These are phyloP conservation scores for Progne subis DNA, from an alignment of 2,113 vertebrate species.

Conservation along the genomic window DNA sequence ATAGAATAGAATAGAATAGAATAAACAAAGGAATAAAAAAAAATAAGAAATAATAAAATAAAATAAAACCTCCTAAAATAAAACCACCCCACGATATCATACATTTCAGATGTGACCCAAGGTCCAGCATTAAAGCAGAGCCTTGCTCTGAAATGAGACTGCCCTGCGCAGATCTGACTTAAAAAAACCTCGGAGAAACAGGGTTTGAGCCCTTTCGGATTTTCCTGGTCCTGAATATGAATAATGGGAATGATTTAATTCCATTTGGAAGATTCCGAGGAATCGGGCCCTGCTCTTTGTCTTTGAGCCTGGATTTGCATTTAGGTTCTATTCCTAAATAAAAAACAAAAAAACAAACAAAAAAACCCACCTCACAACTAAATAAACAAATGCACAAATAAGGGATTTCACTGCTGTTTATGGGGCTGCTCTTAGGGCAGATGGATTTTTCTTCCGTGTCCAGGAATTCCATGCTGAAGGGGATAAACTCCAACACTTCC, in stretches of 20 bases:
- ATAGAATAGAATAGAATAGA: too few species aligned
- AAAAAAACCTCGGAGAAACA: background rate
- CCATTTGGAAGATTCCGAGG: background rate
- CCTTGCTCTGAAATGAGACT: background rate
- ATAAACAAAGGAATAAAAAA: too few species aligned
- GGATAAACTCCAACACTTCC: background rate
- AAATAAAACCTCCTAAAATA: background rate
- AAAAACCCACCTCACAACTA: background rate
- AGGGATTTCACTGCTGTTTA: background rate
- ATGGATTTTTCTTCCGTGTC: background rate
- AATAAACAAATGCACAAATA: background rate
- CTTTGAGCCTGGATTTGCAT: background rate
- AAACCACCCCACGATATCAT: background rate
- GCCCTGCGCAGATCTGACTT: fast-evolving
- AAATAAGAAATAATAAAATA: too few species aligned
- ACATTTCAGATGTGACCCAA: fast-evolving
- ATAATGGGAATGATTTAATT: background rate
- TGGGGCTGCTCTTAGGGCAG: background rate
- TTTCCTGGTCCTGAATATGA: background rate
- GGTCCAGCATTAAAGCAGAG: background rate
- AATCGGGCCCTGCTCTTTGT: background rate
- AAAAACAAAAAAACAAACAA: too few species aligned
- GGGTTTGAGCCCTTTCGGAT: background rate
- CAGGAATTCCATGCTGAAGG: background rate
- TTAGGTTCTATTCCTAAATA: background rate